Conservation (phyloP, 2,888 invertebrate genomes). For the Agonopterix subpropinquella region DNA sequence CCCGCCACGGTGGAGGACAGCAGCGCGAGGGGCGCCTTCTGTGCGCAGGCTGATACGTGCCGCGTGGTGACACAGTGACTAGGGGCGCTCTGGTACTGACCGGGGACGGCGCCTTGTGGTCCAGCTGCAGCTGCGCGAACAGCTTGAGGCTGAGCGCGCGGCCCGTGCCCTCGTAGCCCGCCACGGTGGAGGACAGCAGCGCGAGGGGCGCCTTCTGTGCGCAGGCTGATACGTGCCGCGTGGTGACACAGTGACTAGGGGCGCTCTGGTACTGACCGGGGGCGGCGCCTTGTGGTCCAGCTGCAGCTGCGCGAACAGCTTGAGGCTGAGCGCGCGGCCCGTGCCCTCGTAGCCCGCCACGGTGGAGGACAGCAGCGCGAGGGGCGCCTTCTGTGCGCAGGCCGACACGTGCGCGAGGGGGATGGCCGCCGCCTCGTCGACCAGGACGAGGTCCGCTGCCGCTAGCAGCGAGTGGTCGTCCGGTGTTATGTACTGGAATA, state of each 20-base stretch:
- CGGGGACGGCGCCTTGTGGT: constrained; percentile 76
- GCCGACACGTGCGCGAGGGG: constrained; percentile 94
- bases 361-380: constrained; percentile 97
- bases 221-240: constrained; percentile 84
- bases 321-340: constrained; percentile 95
- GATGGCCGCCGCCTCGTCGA: constrained; percentile 99
- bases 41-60: too few species aligned
- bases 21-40: too few species aligned
- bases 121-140: constrained; percentile 87
- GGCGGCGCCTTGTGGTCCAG: constrained; percentile 76
- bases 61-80: too few species aligned
- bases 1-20: too few species aligned
- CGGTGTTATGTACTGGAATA: constrained; percentile 92
- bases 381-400: constrained; percentile 90
- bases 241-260: too few species aligned
- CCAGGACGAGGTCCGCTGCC: constrained; percentile 95
- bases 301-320: constrained; percentile 92
- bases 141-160: constrained; percentile 96
- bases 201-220: constrained; percentile 94
- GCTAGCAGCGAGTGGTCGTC: constrained; percentile 91
- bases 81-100: too few species aligned
- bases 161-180: constrained; percentile 99
- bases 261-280: constrained; percentile 51
- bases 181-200: constrained; percentile 97
- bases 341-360: constrained; percentile 99